Conservation (phyloP, 1,140 invertebrate genomes). For the Galleria mellonella region DNA sequence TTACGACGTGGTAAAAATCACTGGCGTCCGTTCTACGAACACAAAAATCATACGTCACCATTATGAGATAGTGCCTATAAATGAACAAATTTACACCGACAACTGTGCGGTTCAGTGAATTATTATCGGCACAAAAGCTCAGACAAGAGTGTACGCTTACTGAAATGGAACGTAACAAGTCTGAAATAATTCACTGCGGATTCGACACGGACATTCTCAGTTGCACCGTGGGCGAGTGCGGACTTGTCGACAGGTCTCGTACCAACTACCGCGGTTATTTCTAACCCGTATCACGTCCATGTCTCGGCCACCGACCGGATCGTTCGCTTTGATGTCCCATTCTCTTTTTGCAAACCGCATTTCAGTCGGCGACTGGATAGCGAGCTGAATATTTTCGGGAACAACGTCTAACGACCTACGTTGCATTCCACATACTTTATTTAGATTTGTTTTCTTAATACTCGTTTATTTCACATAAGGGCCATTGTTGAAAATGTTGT, state of each 20-base stretch:
- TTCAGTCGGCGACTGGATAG: conserved; percentile 33
- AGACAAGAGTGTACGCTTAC: conserved; percentile 27
- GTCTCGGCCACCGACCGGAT: conserved; percentile 28
- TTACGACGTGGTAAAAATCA: not conserved
- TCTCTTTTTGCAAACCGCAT: conserved; percentile 66
- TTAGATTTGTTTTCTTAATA: conserved; percentile 3
- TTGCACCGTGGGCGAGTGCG: conserved; percentile 29
- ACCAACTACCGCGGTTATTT: conserved; percentile 49
- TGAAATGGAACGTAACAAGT: conserved; percentile 50
- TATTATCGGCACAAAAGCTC: conserved; percentile 40
- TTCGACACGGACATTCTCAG: conserved; percentile 42
- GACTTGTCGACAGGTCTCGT: not conserved
- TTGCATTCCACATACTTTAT: conserved; percentile 18
- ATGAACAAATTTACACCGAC: conserved; percentile 41
- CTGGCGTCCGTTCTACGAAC: conserved; percentile 3
- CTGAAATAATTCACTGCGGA: conserved; percentile 58
- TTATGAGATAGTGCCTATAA: conserved; percentile 29
- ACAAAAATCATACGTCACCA: conserved; percentile 6
- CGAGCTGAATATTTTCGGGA: conserved; percentile 59
- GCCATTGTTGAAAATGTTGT: no score
- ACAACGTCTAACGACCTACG: conserved; percentile 34
- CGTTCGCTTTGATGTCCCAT: conserved; percentile 60
- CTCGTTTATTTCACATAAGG: conserved; percentile 3
- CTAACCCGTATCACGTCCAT: conserved; percentile 60
- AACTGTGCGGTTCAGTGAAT: conserved; percentile 33